Conservation (phyloP, 2,797 vertebrate genomes). For the Danio jaintianensis region DNA sequence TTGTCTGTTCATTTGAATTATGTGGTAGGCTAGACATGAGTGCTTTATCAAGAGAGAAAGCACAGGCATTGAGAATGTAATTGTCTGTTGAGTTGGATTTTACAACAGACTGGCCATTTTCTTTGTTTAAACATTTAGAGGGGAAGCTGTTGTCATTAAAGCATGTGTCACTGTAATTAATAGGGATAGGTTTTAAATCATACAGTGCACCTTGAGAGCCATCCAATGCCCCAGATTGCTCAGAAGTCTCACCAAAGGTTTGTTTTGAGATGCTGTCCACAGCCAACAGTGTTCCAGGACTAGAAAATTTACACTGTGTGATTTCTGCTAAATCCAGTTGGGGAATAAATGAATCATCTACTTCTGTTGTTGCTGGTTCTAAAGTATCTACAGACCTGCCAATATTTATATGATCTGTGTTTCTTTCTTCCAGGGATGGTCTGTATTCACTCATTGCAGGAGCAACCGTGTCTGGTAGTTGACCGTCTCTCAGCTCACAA, state of each 20-base stretch:
- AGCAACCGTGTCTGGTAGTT: constrained; percentile 53
- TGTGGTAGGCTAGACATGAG: constrained; percentile 65
- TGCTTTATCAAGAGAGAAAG: constrained; percentile 66
- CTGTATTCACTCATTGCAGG: constrained; percentile 58
- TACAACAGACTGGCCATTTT: constrained; percentile 64
- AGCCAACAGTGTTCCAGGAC: constrained; percentile 60
- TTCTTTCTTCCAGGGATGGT: constrained; percentile 58
- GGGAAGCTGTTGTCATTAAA: constrained; percentile 74
- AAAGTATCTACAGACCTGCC: constrained; percentile 57
- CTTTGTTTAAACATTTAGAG: constrained; percentile 72
- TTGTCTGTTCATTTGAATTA: constrained; percentile 57
- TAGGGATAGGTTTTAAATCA: constrained; percentile 77
- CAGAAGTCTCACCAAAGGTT: constrained; percentile 58
- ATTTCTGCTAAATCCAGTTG: constrained; percentile 65
- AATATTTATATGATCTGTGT: constrained; percentile 56
- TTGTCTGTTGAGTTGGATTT: constrained; percentile 67
- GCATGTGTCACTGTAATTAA: constrained; percentile 74
- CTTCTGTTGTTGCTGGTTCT: constrained; percentile 57
- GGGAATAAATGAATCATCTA: constrained; percentile 69
- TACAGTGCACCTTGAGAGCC: constrained; percentile 65
- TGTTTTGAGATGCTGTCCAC: constrained; percentile 48
- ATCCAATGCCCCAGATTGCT: constrained; percentile 60
- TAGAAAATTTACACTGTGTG: constrained; percentile 67
- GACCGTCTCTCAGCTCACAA: constrained; percentile 54
- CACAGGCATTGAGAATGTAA: constrained; percentile 64